These are phyloP conservation scores for Tragelaphus buxtoni DNA, from an alignment of 2,113 vertebrate species.

Conservation along the genomic window DNA sequence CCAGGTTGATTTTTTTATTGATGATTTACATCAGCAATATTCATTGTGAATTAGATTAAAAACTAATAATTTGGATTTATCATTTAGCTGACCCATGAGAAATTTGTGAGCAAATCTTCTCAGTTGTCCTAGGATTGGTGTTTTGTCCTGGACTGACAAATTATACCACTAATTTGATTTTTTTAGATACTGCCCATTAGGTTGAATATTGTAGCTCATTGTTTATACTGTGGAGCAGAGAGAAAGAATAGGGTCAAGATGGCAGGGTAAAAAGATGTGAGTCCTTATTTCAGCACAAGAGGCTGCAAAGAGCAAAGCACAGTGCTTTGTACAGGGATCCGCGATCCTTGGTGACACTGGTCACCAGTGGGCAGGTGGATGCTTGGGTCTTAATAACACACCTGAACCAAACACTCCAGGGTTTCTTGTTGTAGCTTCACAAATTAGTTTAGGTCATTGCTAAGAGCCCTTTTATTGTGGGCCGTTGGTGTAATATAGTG, in stretches of 20 bases:
- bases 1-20: background rate
- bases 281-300: background rate
- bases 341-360: accelerated
- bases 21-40: background rate
- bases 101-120: background rate
- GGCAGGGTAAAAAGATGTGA: background rate
- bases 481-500: background rate
- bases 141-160: background rate
- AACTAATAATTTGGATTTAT: background rate
- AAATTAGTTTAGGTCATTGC: background rate
- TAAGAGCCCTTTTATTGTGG: background rate
- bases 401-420: too few species aligned
- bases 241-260: background rate
- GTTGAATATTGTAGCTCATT: background rate
- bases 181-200: background rate
- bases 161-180: background rate
- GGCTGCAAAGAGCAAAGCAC: background rate
- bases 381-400: background rate
- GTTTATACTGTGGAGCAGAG: background rate
- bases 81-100: background rate
- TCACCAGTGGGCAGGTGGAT: too few species aligned
- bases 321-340: background rate
- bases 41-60: background rate
- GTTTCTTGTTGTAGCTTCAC: background rate
- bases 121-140: background rate